Conservation (phyloP, 1,140 invertebrate genomes). For the Sycobia sp. region DNA sequence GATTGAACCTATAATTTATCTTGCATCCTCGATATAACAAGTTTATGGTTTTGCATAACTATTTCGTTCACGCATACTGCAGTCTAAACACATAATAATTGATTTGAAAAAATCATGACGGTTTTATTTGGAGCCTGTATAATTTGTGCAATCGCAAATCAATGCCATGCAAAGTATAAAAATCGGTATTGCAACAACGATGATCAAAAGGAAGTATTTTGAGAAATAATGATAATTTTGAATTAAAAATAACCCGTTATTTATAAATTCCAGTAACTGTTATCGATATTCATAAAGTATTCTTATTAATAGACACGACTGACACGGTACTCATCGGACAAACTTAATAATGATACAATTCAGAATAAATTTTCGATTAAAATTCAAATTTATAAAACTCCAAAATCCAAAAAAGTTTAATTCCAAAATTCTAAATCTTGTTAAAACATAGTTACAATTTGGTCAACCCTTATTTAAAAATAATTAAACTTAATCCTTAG, state of each 20-base stretch:
- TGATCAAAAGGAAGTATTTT: no score
- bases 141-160: no score
- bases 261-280: background rate
- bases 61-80: background rate
- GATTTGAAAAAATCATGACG: no score
- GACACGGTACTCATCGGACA: background rate
- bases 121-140: no score
- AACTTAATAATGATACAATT: background rate
- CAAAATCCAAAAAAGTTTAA: background rate
- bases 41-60: background rate
- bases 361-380: background rate
- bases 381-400: background rate
- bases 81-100: no score
- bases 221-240: no score
- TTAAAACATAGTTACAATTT: no score
- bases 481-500: no score
- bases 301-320: background rate
- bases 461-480: no score
- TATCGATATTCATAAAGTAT: background rate
- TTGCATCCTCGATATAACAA: background rate
- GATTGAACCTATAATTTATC: background rate
- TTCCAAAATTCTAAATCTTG: no score
- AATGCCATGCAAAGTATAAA: no score
- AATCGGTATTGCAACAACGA: no score
- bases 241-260: background rate